phyloP scores from a whole-genome alignment of 2,797 vertebrate species.

The Phylloscopus collybita region DNA sequence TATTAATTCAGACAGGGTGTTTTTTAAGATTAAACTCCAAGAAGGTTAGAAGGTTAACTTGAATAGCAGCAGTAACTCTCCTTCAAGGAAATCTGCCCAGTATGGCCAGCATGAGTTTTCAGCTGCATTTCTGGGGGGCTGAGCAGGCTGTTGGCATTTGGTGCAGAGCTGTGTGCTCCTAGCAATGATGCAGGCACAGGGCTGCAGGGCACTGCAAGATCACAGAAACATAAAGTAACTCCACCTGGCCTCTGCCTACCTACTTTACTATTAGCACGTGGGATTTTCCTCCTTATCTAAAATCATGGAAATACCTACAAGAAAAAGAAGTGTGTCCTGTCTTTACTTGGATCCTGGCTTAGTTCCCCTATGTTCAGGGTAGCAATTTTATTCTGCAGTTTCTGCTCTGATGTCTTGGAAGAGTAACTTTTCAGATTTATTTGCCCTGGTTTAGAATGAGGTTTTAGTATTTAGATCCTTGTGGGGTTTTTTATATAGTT shows the following conservation, averaged over 20 bases:
- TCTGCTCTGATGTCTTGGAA: neutral
- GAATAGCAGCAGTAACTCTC: neutral
- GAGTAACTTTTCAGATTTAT: neutral
- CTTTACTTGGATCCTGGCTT: neutral
- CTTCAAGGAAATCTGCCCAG: neutral
- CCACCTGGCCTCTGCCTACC: neutral
- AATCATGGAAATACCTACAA: neutral
- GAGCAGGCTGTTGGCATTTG: neutral
- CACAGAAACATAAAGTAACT: neutral
- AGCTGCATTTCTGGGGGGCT: neutral
- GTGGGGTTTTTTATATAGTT: neutral
- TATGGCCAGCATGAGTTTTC: neutral
- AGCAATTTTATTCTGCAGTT: neutral
- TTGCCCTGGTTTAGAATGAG: neutral
- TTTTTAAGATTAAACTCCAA: neutral
- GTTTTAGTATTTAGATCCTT: neutral
- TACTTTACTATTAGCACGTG: neutral
- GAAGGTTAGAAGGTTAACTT: neutral
- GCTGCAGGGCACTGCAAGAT: neutral
- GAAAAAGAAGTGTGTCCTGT: neutral
- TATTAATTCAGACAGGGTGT: neutral
- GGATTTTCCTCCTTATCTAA: neutral
- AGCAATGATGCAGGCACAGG: rapidly evolving
- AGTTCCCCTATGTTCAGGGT: neutral
- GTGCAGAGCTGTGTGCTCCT: neutral